A percentile compares a stretch with the other conserved stretches of the same genome.
Conservation (phyloP, 2,888 invertebrate species). For the Xylota sylvarum region DNA sequence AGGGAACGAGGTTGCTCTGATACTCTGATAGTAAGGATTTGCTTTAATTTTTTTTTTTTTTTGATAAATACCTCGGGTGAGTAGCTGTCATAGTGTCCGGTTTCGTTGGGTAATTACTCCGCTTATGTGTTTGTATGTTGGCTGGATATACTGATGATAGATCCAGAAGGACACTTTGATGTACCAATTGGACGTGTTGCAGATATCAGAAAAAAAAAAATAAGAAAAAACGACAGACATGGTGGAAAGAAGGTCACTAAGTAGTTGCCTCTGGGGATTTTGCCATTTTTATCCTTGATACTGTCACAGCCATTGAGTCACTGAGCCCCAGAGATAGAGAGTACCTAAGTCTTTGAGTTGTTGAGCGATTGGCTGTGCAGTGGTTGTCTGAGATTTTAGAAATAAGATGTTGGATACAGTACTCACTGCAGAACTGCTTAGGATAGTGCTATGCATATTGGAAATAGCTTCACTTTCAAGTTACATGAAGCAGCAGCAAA, state of each 20-base stretch:
- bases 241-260: conserved; percentile 41
- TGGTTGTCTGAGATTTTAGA: conserved; percentile 6
- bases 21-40: conserved; percentile 55
- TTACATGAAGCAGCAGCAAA: too few species aligned
- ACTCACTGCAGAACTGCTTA: not conserved
- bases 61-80: conserved; percentile 56
- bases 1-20: conserved; percentile 4
- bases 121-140: not conserved
- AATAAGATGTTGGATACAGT: not conserved
- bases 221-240: too few species aligned
- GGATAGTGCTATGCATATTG: too few species aligned
- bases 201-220: not conserved
- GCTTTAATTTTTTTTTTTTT: conserved; percentile 26
- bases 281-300: not conserved
- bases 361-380: not conserved
- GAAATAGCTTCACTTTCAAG: too few species aligned
- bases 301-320: conserved; percentile 6
- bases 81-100: conserved; percentile 72
- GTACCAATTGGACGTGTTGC: conserved; percentile 25
- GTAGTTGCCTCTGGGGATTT: conserved; percentile 44
- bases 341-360: not conserved
- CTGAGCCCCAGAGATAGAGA: not conserved
- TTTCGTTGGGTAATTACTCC: conserved; percentile 71
- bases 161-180: conserved; percentile 26
- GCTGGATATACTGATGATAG: conserved; percentile 14